Evolutionary conservation across 2,888 invertebrate species (phyloP), one percentile per base, ranked within the genome.

Genomic region (Tenthredo scrophulariae): DNA sequence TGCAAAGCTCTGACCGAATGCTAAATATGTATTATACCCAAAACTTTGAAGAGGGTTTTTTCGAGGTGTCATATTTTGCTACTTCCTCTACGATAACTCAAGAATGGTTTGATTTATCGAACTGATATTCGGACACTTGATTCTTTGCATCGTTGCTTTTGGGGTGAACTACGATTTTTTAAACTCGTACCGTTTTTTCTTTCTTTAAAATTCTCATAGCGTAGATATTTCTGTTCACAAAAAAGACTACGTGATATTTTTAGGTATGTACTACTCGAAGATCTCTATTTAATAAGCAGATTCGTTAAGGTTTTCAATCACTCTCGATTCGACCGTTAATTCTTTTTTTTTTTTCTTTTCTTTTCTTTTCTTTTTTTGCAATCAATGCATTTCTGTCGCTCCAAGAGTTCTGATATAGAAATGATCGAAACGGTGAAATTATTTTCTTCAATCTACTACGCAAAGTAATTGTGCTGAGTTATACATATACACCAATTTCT

Each of bases 31-130:
- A 74, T 74, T 74, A 74, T 43, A 74, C n/a, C 72, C 9, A 15
- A 43, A 74, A 74, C 40, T 74, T 74, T 74, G 72, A 74, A 74
- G 40, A 43, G 72, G 72, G 72, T 74, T 74, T 74, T 22, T 43
- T 43, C 40, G 72, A 43, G 43, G 29, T 74, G 43, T 74, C 22
- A 74, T 43, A 22, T 43, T 74, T 74, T 15, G n/a, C 43, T 43
- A 74, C 22, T 67, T 67, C 33, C 72, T 74, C 22, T 22, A 74
- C 43, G 22, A 74, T 74, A 74, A 74, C n/a, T n/a, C 43, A 22
- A 74, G 15, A 40, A 22, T 40, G 43, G 10, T n/a, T 43, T 43
- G 72, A 74, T 40, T 43, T 13, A 43, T n/a, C 22, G 3, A 43
- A 2, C 40, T 22, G 40, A 43, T n/a, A 74, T 74, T 43, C 4